These are phyloP conservation scores for Sesia apiformis DNA, from an alignment of 2,888 invertebrate genomes.

Conservation along the genomic window DNA sequence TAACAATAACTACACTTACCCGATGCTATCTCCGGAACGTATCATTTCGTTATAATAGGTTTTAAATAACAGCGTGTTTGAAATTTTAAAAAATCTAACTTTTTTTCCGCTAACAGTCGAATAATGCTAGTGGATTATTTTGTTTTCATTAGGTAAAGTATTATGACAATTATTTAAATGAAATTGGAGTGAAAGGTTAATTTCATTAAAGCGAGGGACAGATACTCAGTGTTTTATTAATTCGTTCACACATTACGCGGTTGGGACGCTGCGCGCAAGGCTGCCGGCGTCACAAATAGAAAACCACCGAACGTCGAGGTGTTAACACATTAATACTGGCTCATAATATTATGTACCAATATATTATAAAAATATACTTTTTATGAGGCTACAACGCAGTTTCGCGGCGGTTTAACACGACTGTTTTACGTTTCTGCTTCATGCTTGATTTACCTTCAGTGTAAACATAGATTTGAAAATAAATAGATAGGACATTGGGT, in stretches of 20 bases:
- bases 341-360: not conserved
- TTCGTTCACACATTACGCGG: constrained; percentile 5
- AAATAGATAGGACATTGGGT: no score
- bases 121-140: no score
- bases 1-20: no score
- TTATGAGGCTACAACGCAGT: not conserved
- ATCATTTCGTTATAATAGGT: no score
- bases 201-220: constrained; percentile 4
- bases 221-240: constrained; percentile 6
- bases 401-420: not conserved
- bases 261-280: constrained; percentile 6
- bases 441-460: no score
- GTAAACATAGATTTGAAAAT: no score
- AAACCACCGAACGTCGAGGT: constrained; percentile 7
- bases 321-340: constrained; percentile 8
- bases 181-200: constrained; percentile 2
- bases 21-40: no score
- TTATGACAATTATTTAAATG: not conserved
- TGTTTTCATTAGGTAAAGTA: not conserved
- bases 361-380: not conserved
- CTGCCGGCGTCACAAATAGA: constrained; percentile 10
- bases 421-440: no score
- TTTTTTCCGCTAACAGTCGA: no score
- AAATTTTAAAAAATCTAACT: no score
- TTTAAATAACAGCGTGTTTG: no score